phyloP scores from a whole-genome alignment of 23 tunicate genomes.

The Halocynthia aurantium region DNA sequence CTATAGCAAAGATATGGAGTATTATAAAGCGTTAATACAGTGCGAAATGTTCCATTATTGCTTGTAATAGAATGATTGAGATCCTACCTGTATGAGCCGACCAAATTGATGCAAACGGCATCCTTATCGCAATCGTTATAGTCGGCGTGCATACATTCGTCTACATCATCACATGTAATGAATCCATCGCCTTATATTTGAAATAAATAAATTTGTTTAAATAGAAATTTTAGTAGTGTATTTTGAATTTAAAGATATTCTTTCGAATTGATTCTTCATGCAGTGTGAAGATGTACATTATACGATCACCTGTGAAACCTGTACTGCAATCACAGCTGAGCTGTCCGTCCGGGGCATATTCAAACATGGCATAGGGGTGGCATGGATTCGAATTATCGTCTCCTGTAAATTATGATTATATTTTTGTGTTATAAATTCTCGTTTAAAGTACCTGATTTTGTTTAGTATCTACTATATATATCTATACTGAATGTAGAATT shows the following conservation, averaged over 20 bases:
- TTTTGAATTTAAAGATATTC: too few relatives aligned
- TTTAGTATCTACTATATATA: too few relatives aligned
- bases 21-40: not conserved
- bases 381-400: conserved; percentile 20
- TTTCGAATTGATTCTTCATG: too few relatives aligned
- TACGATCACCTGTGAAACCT: conserved; percentile 45
- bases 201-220: too few relatives aligned
- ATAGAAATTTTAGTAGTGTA: too few relatives aligned
- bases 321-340: conserved; percentile 49
- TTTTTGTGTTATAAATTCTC: too few relatives aligned
- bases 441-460: too few relatives aligned
- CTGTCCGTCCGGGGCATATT: not conserved
- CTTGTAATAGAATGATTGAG: too few relatives aligned
- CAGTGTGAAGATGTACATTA: too few relatives aligned
- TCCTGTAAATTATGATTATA: not conserved
- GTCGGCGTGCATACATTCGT: conserved; percentile 22
- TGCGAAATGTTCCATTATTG: too few relatives aligned
- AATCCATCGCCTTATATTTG: conserved; percentile 40
- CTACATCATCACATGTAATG: conserved; percentile 27
- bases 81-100: conserved; percentile 41
- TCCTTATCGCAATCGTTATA: conserved; percentile 29
- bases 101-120: conserved; percentile 42
- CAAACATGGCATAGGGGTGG: conserved; percentile 14
- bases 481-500: too few relatives aligned
- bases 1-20: conserved; percentile 3